phyloP scores from a whole-genome alignment of 2,113 vertebrate species.

The Corvus cornix region DNA sequence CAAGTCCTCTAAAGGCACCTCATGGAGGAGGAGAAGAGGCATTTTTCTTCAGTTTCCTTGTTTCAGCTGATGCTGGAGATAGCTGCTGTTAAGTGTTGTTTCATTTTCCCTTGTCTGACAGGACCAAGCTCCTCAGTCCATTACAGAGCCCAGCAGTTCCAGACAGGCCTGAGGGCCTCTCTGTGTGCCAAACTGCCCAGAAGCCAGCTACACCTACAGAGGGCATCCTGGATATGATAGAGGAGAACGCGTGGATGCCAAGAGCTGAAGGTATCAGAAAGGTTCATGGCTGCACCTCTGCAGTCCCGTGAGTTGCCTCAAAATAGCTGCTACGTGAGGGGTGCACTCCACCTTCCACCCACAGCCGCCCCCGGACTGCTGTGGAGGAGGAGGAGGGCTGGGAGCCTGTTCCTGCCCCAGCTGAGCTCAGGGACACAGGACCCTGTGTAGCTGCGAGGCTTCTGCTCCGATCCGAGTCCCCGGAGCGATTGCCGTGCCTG shows the following conservation, averaged over 20 bases:
- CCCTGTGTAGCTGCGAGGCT: neutral
- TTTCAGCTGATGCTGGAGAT: neutral
- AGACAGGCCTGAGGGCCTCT: neutral
- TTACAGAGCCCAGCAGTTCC: neutral
- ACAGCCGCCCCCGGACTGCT: neutral
- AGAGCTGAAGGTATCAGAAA: neutral
- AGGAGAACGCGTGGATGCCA: fast-evolving
- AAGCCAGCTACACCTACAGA: neutral
- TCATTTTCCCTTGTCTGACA: neutral
- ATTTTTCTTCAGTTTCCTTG: neutral
- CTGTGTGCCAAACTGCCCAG: neutral
- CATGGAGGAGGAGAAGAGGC: neutral
- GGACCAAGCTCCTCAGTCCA: neutral
- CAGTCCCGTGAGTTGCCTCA: neutral
- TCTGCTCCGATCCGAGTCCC: neutral
- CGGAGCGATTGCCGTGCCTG: neutral
- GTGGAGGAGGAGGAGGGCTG: neutral
- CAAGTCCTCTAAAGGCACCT: neutral
- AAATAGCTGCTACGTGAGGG: neutral
- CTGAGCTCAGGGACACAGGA: fast-evolving
- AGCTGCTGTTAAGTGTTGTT: neutral
- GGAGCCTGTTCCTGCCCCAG: neutral
- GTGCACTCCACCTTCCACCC: neutral
- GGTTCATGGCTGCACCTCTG: no score
- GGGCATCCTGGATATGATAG: no score